Percentiles rank a stretch among this genome's conserved stretches.
phyloP scores from a whole-genome alignment of 2,113 vertebrate genomes.

The Chelonoidis abingdonii region DNA sequence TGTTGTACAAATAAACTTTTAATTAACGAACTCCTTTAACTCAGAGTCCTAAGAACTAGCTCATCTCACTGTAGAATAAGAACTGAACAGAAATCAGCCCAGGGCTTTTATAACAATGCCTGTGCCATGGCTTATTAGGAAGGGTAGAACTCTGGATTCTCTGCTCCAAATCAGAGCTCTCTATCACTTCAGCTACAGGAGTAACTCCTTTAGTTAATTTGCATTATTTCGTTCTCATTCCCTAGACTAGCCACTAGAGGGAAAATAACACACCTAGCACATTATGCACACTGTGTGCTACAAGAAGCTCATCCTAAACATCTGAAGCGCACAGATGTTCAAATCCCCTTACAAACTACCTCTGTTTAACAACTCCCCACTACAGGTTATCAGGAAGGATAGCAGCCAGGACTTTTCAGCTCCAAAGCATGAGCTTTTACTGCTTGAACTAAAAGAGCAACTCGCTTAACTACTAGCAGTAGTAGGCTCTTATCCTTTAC shows the following conservation, averaged over 20 bases:
- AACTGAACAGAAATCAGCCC: background rate
- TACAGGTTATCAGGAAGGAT: background rate
- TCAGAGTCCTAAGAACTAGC: background rate
- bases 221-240: background rate
- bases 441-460: background rate
- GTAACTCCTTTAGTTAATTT: background rate
- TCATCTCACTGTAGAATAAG: background rate
- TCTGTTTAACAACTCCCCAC: background rate
- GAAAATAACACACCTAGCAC: background rate
- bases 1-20: background rate
- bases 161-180: background rate
- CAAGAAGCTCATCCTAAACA: background rate
- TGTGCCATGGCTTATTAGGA: background rate
- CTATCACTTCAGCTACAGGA: background rate
- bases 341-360: background rate
- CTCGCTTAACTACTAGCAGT: rapidly evolving
- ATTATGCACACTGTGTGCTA: background rate
- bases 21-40: background rate
- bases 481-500: background rate
- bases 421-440: background rate
- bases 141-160: background rate
- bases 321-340: background rate
- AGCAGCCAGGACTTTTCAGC: background rate
- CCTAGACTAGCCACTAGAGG: background rate
- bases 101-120: background rate